phyloP scores from a whole-genome alignment of 1,140 invertebrate genomes.

The Mycetomoellerius zeteki region DNA sequence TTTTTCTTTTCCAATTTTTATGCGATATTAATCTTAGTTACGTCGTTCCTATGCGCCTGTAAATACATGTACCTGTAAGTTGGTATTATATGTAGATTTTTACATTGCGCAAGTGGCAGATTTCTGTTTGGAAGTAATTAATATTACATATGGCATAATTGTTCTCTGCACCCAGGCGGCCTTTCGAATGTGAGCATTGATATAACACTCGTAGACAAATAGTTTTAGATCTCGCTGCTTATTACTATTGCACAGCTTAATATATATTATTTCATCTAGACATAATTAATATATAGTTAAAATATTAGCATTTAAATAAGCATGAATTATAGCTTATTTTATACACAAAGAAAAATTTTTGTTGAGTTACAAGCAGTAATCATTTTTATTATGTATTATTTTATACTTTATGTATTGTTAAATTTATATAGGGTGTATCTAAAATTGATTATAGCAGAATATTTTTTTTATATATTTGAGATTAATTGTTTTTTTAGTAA shows the following conservation, averaged over 20 bases:
- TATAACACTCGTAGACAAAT: constrained; percentile 81
- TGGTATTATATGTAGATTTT: constrained; percentile 62
- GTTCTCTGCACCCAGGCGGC: constrained; percentile 84
- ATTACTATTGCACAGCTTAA: constrained; percentile 62
- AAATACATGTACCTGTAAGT: constrained; percentile 59
- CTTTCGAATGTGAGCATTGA: constrained; percentile 86
- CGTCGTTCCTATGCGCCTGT: constrained; percentile 38
- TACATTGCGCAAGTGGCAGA: constrained; percentile 80
- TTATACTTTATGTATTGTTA: constrained; percentile 3
- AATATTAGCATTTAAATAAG: constrained; percentile 59
- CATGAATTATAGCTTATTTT: constrained; percentile 62
- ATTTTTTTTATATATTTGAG: constrained; percentile 31
- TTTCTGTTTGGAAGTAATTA: constrained; percentile 75
- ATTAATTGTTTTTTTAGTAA: background rate
- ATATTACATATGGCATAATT: constrained; percentile 82
- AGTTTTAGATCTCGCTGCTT: constrained; percentile 76
- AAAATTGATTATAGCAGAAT: background rate
- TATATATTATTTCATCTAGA: constrained; percentile 13
- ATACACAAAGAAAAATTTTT: constrained; percentile 4
- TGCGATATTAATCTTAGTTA: constrained; percentile 50
- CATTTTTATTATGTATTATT: constrained; percentile 9
- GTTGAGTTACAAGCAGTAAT: background rate
- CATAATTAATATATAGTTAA: constrained; percentile 35
- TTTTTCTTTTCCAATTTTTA: constrained; percentile 43
- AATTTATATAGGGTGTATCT: background rate